phyloP scores from a whole-genome alignment of 2,888 invertebrate genomes.

The Orthosia cruda region DNA sequence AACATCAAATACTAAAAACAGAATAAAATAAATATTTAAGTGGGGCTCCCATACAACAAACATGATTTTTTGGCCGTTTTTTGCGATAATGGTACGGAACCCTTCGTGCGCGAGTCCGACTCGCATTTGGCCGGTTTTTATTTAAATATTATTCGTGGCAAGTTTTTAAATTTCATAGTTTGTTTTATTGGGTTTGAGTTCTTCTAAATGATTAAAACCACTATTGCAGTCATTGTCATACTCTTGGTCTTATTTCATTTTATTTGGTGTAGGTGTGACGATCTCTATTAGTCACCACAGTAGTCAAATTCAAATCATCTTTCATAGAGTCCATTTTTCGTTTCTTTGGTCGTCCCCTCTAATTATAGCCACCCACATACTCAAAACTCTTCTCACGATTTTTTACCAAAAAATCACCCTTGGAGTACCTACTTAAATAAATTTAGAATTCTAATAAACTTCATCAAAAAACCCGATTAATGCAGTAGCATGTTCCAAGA shows the following conservation, averaged over 20 bases:
- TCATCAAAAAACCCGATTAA: conserved; percentile 38
- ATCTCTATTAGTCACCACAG: too few species aligned
- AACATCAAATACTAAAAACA: too few species aligned
- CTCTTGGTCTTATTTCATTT: too few species aligned
- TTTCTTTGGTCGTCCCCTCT: background rate
- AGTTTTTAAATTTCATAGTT: background rate
- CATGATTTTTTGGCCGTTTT: too few species aligned
- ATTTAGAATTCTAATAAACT: conserved; percentile 15
- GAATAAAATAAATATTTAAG: too few species aligned
- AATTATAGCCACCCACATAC: background rate
- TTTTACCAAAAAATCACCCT: background rate
- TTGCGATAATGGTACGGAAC: too few species aligned
- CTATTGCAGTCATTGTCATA: background rate
- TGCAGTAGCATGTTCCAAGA: conserved; percentile 32
- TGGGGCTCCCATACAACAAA: too few species aligned
- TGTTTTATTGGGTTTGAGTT: background rate
- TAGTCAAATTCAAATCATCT: too few species aligned
- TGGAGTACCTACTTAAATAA: background rate
- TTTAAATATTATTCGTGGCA: too few species aligned
- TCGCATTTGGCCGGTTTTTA: too few species aligned
- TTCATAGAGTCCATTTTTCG: background rate
- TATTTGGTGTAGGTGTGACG: too few species aligned
- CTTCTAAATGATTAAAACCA: background rate
- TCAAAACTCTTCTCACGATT: background rate
- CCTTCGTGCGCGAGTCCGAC: too few species aligned